Evolutionary conservation across 2,888 invertebrate species (phyloP), one percentile per base, ranked within the genome.

Genomic region (Drosophila lutescens): DNA sequence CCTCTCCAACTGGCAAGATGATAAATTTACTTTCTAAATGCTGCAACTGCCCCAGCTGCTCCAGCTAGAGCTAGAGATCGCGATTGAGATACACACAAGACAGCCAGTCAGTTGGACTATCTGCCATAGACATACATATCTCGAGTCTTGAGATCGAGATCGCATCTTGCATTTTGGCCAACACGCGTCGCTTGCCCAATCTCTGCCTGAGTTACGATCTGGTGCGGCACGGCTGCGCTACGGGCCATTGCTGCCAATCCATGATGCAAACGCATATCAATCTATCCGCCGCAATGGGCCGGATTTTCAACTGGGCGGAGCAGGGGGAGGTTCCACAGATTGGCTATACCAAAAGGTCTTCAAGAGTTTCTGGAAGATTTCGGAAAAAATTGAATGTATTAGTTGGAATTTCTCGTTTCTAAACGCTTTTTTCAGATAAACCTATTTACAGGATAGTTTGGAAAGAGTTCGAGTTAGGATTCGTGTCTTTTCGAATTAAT

Each of bases 21-120:
- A 55, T 70, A 86, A 70, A 82, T 62, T 85, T 81, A 89, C 85
- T 85, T 85, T 85, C 84, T 85, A 85, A 85, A 89, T 63, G 86
- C 53, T 73, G 74, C 71, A 54, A 49, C 55, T 38, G 41, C 63
- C 66, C 66, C 59, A 66, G 71, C 69, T 38, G 66, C 55, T 59
- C 56, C 38, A 66, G 49, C 50, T 51, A 80, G 60, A 47, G 10
- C 50, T 40, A 36, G 30, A 59, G 57, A 40, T 40, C 17, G 49
- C 41, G 40, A 43, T 32, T 17, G 40, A 50, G 38, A 41, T 17
- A 61, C 30, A 61, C 13, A 55, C 46, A 49, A 36, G 43, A 38
- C 41, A 46, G 54, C 13, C 43, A 8, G 58, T 15, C 51, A 23
- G 44, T 61, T 53, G 44, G 54, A 32, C 65, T 61, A 49, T 59